Evolutionary conservation across 2,113 vertebrate genomes (phyloP).

Genomic region (Lepisosteus oculatus): DNA sequence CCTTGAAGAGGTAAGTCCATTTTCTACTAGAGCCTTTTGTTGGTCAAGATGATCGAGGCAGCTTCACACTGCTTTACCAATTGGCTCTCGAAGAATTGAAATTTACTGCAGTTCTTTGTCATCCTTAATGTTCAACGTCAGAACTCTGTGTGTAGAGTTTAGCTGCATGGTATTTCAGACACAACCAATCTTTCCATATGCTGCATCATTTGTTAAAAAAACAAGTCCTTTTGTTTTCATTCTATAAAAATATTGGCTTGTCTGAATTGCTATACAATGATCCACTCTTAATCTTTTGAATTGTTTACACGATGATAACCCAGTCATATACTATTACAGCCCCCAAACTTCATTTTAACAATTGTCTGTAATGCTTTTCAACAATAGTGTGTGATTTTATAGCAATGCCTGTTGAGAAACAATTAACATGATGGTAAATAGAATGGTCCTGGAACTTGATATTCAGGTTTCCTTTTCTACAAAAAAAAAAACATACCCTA

Average conservation of each 20-base stretch:
- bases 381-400: constrained; percentile 20
- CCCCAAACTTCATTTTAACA: constrained; percentile 40
- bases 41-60: too few relatives aligned
- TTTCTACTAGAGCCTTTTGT: too few relatives aligned
- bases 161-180: constrained; percentile 27
- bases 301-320: constrained; percentile 51
- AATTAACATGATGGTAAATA: constrained; percentile 22
- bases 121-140: too few relatives aligned
- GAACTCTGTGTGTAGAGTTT: not conserved
- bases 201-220: constrained; percentile 30
- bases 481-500: constrained; percentile 35
- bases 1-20: too few relatives aligned
- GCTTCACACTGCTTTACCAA: too few relatives aligned
- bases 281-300: constrained; percentile 33
- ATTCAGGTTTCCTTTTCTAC: constrained; percentile 46
- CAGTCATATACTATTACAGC: constrained; percentile 30
- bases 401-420: constrained; percentile 8
- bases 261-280: constrained; percentile 19
- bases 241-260: constrained; percentile 6
- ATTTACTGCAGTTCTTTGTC: too few relatives aligned
- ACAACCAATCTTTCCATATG: constrained; percentile 22
- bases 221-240: constrained; percentile 36
- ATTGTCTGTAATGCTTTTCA: constrained; percentile 71
- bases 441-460: constrained; percentile 34
- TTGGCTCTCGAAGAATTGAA: too few relatives aligned